Evolutionary conservation across 1,140 invertebrate species (phyloP).

Genomic region (Drosophila malerkotliana): DNA sequence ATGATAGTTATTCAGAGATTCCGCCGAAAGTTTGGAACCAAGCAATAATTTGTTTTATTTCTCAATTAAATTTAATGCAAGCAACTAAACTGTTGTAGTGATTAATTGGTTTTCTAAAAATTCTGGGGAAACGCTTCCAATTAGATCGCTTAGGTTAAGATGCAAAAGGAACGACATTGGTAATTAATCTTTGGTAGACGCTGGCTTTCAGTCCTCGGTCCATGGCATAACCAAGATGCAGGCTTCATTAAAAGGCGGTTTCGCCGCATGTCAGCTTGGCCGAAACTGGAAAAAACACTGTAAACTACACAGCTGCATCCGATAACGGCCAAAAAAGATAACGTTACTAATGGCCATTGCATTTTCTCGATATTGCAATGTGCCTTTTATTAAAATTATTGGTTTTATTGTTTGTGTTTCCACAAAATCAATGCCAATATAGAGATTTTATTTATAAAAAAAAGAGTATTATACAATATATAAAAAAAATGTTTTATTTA

Average conservation of each 20-base stretch:
- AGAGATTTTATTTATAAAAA: too few relatives aligned
- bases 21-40: neutral
- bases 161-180: neutral
- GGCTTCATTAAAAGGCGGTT: constrained; percentile 30
- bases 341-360: constrained; percentile 44
- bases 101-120: neutral
- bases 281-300: neutral
- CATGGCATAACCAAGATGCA: constrained; percentile 1
- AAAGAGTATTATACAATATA: too few relatives aligned
- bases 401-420: constrained; percentile 2
- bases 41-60: neutral
- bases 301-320: neutral
- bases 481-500: too few relatives aligned
- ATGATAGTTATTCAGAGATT: constrained; percentile 49
- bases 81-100: constrained; percentile 13
- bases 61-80: constrained; percentile 21
- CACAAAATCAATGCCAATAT: neutral
- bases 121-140: neutral
- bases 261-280: neutral
- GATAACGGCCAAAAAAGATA: constrained; percentile 4
- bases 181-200: constrained; percentile 34
- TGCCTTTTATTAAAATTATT: neutral
- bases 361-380: constrained; percentile 4
- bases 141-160: too few relatives aligned
- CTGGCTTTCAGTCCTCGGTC: neutral